These are phyloP conservation scores for Cistogaster globosa DNA, from an alignment of 2,888 invertebrate genomes.

Conservation along the genomic window DNA sequence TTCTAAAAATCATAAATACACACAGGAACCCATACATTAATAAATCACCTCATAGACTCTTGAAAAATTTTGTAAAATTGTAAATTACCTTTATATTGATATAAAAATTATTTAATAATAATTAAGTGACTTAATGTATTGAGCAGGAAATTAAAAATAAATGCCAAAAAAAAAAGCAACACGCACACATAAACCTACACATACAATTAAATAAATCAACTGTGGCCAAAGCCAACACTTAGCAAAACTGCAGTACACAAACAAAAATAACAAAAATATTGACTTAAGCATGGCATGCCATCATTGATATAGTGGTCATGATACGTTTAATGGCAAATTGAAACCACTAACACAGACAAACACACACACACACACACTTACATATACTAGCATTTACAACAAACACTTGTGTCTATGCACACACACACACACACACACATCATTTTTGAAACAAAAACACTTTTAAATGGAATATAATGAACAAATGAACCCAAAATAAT, in stretches of 20 bases:
- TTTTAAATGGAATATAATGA: constrained; percentile 20
- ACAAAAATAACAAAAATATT: constrained; percentile 38
- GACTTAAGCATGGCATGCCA: constrained; percentile 23
- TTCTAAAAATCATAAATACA: background rate
- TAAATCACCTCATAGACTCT: background rate
- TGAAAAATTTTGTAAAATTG: background rate
- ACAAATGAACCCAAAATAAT: constrained; percentile 21
- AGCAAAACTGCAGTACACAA: constrained; percentile 1
- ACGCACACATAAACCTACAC: background rate
- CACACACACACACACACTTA: constrained; percentile 3
- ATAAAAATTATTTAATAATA: constrained; percentile 28
- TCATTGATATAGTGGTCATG: constrained; percentile 46
- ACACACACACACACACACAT: background rate
- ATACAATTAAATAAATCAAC: background rate
- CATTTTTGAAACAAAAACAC: constrained; percentile 1
- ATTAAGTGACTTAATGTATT: constrained; percentile 8
- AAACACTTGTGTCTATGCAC: background rate
- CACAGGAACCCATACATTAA: background rate
- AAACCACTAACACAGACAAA: constrained; percentile 7
- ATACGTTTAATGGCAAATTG: constrained; percentile 25
- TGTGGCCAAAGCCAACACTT: constrained; percentile 23
- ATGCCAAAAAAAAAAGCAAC: constrained; percentile 6
- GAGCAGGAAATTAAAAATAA: background rate
- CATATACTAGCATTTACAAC: background rate
- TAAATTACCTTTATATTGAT: constrained; percentile 28